Evolutionary conservation across 2,797 vertebrate species (phyloP).

Genomic region (Sylvia borin): DNA sequence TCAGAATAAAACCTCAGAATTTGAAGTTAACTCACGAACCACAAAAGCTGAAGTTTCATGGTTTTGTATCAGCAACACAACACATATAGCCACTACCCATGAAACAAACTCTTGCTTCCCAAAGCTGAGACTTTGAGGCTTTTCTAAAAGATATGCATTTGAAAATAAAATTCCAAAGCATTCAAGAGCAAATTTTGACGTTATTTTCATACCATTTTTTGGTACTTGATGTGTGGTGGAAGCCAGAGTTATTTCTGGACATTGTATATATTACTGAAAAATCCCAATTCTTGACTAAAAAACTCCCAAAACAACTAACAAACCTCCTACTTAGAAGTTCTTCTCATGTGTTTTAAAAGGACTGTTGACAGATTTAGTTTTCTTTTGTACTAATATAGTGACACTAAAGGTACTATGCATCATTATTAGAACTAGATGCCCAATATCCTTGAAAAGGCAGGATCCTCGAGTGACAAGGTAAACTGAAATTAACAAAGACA

Average conservation of each 20-base stretch:
- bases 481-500: not conserved
- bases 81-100: not conserved
- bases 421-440: not conserved
- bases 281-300: not conserved
- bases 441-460: not conserved
- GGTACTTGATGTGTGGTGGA: not conserved
- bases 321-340: not conserved
- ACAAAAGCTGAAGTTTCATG: not conserved
- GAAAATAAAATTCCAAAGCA: not conserved
- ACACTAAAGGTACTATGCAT: not conserved
- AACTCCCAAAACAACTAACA: accelerated
- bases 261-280: not conserved
- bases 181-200: not conserved
- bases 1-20: not conserved
- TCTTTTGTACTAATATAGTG: not conserved
- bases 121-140: not conserved
- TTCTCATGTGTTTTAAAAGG: not conserved
- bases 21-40: not conserved
- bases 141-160: not conserved
- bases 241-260: not conserved
- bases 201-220: not conserved
- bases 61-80: not conserved
- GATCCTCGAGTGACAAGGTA: not conserved
- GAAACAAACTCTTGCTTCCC: not conserved
- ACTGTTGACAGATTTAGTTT: not conserved